Evolutionary conservation across 2,888 invertebrate species (phyloP).

Genomic region (Germaria angustata): DNA sequence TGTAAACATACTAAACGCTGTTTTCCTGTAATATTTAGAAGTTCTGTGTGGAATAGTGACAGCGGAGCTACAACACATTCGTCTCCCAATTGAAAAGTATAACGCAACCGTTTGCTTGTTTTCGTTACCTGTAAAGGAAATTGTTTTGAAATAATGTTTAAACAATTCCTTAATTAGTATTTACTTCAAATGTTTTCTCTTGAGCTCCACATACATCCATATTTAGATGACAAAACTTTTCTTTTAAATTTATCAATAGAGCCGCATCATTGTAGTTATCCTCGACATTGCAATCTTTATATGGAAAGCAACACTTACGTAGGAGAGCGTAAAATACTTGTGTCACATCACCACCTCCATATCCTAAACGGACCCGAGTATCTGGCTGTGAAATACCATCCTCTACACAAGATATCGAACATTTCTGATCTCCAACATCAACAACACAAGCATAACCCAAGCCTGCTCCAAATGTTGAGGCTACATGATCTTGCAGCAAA

Average conservation of each 20-base stretch:
- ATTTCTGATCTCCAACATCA: slow-evolving; percentile 97
- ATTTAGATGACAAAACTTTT: slow-evolving; percentile 94
- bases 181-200: slow-evolving; percentile 88
- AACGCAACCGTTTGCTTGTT: slow-evolving; percentile 85
- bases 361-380: slow-evolving; percentile 90
- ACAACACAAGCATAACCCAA: slow-evolving; percentile 94
- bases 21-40: slow-evolving; percentile 89
- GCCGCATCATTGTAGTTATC: slow-evolving; percentile 88
- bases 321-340: slow-evolving; percentile 93
- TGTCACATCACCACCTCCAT: slow-evolving; percentile 95
- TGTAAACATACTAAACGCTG: slow-evolving; percentile 87
- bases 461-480: slow-evolving; percentile 91
- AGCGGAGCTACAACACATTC: slow-evolving; percentile 95
- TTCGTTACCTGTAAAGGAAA: slow-evolving; percentile 77
- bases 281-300: slow-evolving; percentile 87
- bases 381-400: slow-evolving; percentile 96
- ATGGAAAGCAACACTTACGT: slow-evolving; percentile 94
- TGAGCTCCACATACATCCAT: slow-evolving; percentile 93
- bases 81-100: slow-evolving; percentile 90
- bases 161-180: background rate
- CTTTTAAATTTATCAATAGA: slow-evolving; percentile 90
- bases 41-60: slow-evolving; percentile 92
- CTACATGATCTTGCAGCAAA: slow-evolving; percentile 86
- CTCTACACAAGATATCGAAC: slow-evolving; percentile 96
- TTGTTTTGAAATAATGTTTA: too few species aligned